Evolutionary conservation across 2,888 invertebrate genomes (phyloP).

Genomic region (Ommatoiulus sabulosus): DNA sequence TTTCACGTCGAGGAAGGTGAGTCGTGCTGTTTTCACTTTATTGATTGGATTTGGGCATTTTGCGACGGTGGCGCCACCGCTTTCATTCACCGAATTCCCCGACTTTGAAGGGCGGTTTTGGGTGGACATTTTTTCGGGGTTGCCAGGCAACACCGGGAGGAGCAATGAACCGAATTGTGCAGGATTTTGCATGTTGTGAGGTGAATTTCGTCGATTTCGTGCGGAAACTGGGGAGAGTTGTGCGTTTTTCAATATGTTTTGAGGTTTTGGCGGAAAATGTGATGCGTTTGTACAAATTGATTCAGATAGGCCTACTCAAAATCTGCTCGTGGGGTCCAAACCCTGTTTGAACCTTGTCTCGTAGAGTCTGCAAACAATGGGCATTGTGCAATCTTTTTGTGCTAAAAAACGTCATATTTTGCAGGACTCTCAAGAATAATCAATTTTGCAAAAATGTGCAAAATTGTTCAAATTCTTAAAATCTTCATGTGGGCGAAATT

Average conservation of each 20-base stretch:
- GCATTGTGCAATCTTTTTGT: too few species aligned
- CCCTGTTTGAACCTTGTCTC: too few species aligned
- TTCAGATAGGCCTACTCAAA: too few species aligned
- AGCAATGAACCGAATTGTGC: conserved; percentile 1
- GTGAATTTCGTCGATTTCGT: background rate
- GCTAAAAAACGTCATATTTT: too few species aligned
- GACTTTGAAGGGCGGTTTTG: background rate
- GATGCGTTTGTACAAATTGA: too few species aligned
- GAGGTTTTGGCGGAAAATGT: background rate
- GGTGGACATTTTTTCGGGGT: background rate
- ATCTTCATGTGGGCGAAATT: too few species aligned
- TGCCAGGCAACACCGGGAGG: background rate
- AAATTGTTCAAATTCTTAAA: too few species aligned
- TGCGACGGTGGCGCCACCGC: background rate
- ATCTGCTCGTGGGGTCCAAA: too few species aligned
- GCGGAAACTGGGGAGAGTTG: background rate
- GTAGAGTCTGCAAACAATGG: too few species aligned
- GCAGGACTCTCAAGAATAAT: too few species aligned
- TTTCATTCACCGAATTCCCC: background rate
- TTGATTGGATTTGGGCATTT: background rate
- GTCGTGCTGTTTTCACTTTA: conserved; percentile 29
- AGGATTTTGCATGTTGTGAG: background rate
- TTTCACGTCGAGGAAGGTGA: conserved; percentile 68
- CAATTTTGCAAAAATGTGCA: too few species aligned
- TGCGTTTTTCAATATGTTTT: background rate